A percentile compares a stretch with the other conserved stretches of the same genome.
Conservation (phyloP, 1,140 invertebrate species). For the Trichogramma pretiosum region DNA sequence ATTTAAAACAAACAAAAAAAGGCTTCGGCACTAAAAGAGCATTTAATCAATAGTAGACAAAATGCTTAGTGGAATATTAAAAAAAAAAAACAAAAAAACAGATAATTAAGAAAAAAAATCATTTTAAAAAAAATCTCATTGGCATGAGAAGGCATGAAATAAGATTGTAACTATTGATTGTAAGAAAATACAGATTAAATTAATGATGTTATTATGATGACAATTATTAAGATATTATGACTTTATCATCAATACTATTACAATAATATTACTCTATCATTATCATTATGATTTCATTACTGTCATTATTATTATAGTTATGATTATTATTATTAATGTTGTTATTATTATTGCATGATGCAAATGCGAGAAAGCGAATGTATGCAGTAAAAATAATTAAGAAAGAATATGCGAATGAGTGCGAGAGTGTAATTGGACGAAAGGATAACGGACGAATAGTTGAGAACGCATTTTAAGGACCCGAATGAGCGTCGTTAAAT, state of each 20-base stretch:
- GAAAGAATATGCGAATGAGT: constrained; percentile 8
- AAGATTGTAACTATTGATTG: too few species aligned
- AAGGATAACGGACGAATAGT: too few species aligned
- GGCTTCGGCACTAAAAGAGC: constrained; percentile 34
- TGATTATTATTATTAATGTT: constrained; percentile 30
- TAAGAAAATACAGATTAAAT: constrained; percentile 20
- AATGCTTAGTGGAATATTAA: constrained; percentile 34
- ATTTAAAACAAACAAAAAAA: constrained; percentile 10
- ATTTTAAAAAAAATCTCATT: constrained; percentile 23
- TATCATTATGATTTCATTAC: constrained; percentile 30
- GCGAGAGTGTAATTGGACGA: too few species aligned
- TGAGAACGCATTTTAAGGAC: too few species aligned
- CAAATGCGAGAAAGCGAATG: constrained; percentile 13
- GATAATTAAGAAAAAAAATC: constrained; percentile 18
- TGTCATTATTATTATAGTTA: constrained; percentile 34
- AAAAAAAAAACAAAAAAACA: constrained; percentile 18
- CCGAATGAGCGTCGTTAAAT: not conserved
- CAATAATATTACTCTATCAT: too few species aligned
- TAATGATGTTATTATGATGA: constrained; percentile 33
- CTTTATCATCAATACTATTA: too few species aligned
- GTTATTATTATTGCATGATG: constrained; percentile 31
- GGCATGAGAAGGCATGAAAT: too few species aligned
- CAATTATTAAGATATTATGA: too few species aligned
- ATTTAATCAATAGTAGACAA: constrained; percentile 40
- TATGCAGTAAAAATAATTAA: constrained; percentile 14